phyloP scores from a whole-genome alignment of 2,113 vertebrate species.

The Phrynosoma platyrhinos region DNA sequence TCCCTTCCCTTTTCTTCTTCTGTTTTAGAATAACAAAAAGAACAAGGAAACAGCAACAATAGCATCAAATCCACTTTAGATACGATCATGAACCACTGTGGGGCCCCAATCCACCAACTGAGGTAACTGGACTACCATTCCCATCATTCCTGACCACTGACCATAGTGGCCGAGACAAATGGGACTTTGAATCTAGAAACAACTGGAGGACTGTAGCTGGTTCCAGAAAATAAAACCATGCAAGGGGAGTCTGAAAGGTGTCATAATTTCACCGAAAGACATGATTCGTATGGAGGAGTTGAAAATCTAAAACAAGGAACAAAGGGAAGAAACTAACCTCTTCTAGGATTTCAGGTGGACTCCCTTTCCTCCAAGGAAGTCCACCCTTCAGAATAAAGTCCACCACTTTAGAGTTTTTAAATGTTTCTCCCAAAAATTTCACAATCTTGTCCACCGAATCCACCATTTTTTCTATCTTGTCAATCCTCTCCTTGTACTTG shows the following conservation, averaged over 20 bases:
- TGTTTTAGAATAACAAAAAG: not conserved
- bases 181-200: not conserved
- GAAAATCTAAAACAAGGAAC: not conserved
- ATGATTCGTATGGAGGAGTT: not conserved
- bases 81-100: not conserved
- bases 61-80: not conserved
- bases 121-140: not conserved
- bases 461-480: conserved; percentile 82
- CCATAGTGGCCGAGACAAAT: not conserved
- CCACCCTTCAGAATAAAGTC: conserved; percentile 83
- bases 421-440: conserved; percentile 78
- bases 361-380: conserved; percentile 82
- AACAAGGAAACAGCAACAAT: not conserved
- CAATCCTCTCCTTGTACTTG: conserved; percentile 80
- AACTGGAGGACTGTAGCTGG: not conserved
- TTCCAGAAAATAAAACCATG: not conserved
- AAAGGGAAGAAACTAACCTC: conserved; percentile 80
- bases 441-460: conserved; percentile 81
- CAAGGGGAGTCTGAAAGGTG: too few species aligned
- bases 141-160: not conserved
- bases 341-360: conserved; percentile 65
- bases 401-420: conserved; percentile 85
- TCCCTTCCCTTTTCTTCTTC: too few species aligned
- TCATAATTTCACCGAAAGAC: not conserved
- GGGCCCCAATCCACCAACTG: not conserved